These are phyloP conservation scores for Brenthis ino DNA, from an alignment of 2,888 invertebrate genomes.

Conservation along the genomic window DNA sequence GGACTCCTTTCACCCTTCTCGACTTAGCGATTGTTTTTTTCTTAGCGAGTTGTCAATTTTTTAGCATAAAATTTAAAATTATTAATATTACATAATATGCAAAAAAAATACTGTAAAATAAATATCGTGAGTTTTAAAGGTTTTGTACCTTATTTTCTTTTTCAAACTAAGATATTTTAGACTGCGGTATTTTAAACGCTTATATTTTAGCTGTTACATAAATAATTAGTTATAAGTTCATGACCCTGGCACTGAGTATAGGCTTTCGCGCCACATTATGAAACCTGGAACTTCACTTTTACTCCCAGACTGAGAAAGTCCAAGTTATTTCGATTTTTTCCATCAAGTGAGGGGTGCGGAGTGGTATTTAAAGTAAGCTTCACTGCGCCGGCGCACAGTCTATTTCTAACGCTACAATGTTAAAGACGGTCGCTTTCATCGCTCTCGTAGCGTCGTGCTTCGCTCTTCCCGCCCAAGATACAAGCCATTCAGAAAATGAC, in stretches of 20 bases:
- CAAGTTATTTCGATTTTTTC: slow-evolving; percentile 66
- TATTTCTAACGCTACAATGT: slow-evolving; percentile 63
- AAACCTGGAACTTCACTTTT: slow-evolving; percentile 75
- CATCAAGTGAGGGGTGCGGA: slow-evolving; percentile 62
- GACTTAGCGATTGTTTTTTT: too few species aligned
- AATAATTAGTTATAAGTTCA: slow-evolving; percentile 37
- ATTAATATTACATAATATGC: too few species aligned
- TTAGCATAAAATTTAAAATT: too few species aligned
- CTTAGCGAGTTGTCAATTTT: too few species aligned
- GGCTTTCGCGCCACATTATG: slow-evolving; percentile 69
- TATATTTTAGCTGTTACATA: slow-evolving; percentile 12
- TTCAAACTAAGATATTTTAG: too few species aligned
- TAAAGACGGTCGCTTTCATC: slow-evolving; percentile 63
- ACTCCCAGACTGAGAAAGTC: slow-evolving; percentile 75
- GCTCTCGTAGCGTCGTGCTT: slow-evolving; percentile 77
- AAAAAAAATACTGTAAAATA: too few species aligned
- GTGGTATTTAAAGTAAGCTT: slow-evolving; percentile 68
- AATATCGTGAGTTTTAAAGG: neutral
- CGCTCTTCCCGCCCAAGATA: slow-evolving; percentile 88
- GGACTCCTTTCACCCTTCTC: too few species aligned
- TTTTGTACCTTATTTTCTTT: neutral
- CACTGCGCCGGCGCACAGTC: slow-evolving; percentile 65
- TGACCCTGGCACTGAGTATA: slow-evolving; percentile 62
- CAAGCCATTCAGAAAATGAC: slow-evolving; percentile 88
- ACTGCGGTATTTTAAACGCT: neutral